Evolutionary conservation across 2,113 vertebrate species (phyloP), one percentile per base, ranked within the genome.

Genomic region (Nansenia antarctica): DNA sequence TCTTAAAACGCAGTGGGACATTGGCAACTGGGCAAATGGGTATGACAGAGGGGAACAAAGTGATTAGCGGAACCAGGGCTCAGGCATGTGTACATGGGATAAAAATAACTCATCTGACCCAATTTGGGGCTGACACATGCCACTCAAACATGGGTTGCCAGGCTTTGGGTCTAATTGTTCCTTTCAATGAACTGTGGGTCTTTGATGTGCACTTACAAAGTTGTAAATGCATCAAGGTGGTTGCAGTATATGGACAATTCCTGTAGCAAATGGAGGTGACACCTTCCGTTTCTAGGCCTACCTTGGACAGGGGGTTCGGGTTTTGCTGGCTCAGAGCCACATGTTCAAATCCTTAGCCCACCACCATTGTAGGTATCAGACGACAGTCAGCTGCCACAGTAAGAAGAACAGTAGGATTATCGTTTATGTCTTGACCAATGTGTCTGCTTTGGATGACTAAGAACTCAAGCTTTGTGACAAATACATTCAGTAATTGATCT

Each of bases 11-110:
- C 76, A 73, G 67, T 54, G 62, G 80, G 78, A 84, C 68, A 27
- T 32, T 82, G 83, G 80, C 74, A 74, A 18, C 27, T 15, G 69
- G 81, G 69, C 66, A 66, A 75, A 82, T 81, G 76, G 63, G 69
- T 74, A 71, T 86, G 82, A 87, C 85, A 82, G 85, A 85, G 81
- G 82, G 82, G 86, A 86, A 89, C 88, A 89, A 90, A 87, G 87
- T 88, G 86, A 92, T 92, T 90, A 90, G 85, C 78, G 77, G 26
- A 78, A 81, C 32, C 79, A 70, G 73, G 79, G 78, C 72, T 79
- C 82, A 57, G 8, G 77, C 63, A 86, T 83, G 85, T 72, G 79
- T 77, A 73, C 57, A 53, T 5, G 22, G 65, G 84, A 75, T 91
- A 88, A 87, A 90, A 90, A 93, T 92, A 92, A 87, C 86, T 81